Base-by-base conservation (phyloP, 2,113 vertebrate species). In the Macquaria ambigua region DNA sequence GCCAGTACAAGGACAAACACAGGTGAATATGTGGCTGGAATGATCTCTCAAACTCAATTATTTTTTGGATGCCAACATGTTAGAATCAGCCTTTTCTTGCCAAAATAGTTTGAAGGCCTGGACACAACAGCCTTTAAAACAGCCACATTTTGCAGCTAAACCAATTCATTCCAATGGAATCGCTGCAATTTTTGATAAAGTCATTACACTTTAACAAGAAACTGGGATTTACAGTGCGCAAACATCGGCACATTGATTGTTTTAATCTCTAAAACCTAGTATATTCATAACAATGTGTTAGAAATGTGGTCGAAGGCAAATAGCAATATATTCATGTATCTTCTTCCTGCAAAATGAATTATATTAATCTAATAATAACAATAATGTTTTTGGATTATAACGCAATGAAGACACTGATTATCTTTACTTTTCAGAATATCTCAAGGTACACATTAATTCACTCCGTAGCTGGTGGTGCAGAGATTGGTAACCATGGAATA, bases 401-500 rank as follows among this genome's bases (percentile, higher is more conserved):
- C 3, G 41, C 16, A 79, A 70, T 82, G 50, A 77, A 77, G 37
- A 72, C 37, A 84, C 1, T 74, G 67, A 89, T 74, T 77, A 77
- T 84, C 12, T 81, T 85, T 73, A 43, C 16, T 67, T 73, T 67
- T 48, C 64, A 79, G 23, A 77, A 74, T 67, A 77, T 87, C 74
- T 83, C 61, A 81, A 43, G 62, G n/a, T 62, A 80, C 82, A 78
- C 71, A 83, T 87, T 77, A n/a, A 76, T 74, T 88, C 10, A 43
- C 69, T 83, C 0, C 8, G n/a, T 68, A 28, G 82, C 79, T 64
- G 70, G 6, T 48, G 16, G 41, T 6, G 5, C 77, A 56, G 52
- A 11, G 12, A 63, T 72, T 34, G 56, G 71, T 61, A 59, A 86
- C 52, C 77, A 77, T 46, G 76, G 63, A 75, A 77, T 21, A 37